Conservation (phyloP, 1,140 invertebrate species). For the Lethrus apterus region DNA sequence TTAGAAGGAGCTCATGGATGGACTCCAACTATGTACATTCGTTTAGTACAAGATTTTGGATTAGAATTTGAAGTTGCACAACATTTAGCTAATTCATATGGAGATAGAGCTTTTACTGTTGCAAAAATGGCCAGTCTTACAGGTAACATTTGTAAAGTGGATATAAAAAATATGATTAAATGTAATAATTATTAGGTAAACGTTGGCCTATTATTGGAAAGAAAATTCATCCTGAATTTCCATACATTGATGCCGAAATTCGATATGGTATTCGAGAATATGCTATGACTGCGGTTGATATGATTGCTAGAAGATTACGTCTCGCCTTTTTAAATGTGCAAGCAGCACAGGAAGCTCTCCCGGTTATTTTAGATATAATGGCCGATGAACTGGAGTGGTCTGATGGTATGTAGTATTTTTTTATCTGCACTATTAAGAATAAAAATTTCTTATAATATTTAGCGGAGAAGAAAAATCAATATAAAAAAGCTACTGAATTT, state of each 20-base stretch:
- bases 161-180: not conserved
- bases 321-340: conserved; percentile 95
- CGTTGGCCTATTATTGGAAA: conserved; percentile 95
- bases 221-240: conserved; percentile 94
- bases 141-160: conserved; percentile 47
- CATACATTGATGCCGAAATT: conserved; percentile 98
- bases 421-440: not conserved
- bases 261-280: conserved; percentile 92
- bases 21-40: conserved; percentile 96
- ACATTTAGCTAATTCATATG: conserved; percentile 94
- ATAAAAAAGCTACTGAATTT: conserved; percentile 73
- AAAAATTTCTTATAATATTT: not conserved
- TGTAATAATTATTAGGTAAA: conserved; percentile 48
- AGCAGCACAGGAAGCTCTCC: conserved; percentile 92
- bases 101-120: conserved; percentile 95
- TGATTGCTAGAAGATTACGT: conserved; percentile 87
- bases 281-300: conserved; percentile 92
- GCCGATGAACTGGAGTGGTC: conserved; percentile 92
- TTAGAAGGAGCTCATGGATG: conserved; percentile 94
- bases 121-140: conserved; percentile 93
- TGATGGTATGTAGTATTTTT: conserved; percentile 51
- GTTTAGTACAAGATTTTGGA: conserved; percentile 89
- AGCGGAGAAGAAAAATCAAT: conserved; percentile 56
- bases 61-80: conserved; percentile 89
- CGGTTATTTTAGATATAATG: conserved; percentile 91